Base-by-base conservation (phyloP, 2,797 vertebrate species). In the Phylloscopus collybita region DNA sequence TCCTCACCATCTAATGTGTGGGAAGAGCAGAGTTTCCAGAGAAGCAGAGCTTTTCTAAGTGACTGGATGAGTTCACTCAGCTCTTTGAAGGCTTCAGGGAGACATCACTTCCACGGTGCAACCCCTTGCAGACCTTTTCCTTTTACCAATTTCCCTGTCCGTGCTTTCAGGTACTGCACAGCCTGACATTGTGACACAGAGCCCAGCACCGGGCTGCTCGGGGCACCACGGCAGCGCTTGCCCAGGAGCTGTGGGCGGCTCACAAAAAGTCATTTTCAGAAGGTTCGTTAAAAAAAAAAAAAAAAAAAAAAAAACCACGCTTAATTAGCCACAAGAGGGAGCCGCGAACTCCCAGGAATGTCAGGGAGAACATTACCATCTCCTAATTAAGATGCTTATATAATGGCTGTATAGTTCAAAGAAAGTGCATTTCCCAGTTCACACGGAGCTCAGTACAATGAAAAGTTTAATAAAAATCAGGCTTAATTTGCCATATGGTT, bases 401-500 rank as follows among this genome's bases (percentile, higher is more conserved):
- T 94, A 94, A 97, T 83, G 95, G 96, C 57, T 83, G 80, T 66
- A 75, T 86, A 95, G 93, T 96, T 98, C 97, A 97, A 96, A 92
- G 87, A 96, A 97, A 97, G 91, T 94, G 93, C 74, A 95, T 94
- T 96, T 95, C 96, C 94, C 96, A 97, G 97, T 95, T 97, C 95
- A 65, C 93, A 93, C 73, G 62, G 96, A 95, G 86, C 78, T 94
- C 90, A 76, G 91, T 64, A 96, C 95, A 95, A 95, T 75, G 97
- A 96, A 91, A 96, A 96, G 93, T 93, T 96, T 95, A 96, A 97
- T 97, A 96, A 95, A 97, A 96, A 97, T 91, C 95, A 79, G 74
- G 84, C 91, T 97, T 97, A 95, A 97, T 97, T 97, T 97, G 92
- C 97, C 93, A 97, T 97, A 97, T 96, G 96, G 86, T 96, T 97